These are phyloP conservation scores for Arremon aurantiirostris DNA, from an alignment of 2,797 vertebrate genomes.

Conservation along the genomic window DNA sequence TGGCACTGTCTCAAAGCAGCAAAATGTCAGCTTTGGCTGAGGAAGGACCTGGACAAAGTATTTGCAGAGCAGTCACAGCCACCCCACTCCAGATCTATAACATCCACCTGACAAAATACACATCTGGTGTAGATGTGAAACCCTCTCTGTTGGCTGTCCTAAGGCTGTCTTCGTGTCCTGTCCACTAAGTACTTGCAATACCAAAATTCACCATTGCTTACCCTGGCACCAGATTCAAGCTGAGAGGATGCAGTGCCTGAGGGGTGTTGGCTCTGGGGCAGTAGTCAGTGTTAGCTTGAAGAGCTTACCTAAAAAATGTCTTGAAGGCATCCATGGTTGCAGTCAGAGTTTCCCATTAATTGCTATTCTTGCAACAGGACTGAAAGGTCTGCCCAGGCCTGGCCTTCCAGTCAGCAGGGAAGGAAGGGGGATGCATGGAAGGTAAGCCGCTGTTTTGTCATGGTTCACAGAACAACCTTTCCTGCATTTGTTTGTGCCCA, in stretches of 20 bases:
- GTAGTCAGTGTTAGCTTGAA: background rate
- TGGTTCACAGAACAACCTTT: background rate
- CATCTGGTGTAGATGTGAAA: background rate
- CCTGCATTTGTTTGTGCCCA: background rate
- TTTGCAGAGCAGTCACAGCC: background rate
- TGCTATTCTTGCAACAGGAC: background rate
- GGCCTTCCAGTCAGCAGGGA: background rate
- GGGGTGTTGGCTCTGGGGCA: background rate
- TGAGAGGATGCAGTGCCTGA: background rate
- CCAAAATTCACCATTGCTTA: background rate
- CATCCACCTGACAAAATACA: background rate
- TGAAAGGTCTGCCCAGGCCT: background rate
- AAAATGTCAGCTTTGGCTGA: background rate
- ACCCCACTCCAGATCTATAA: background rate
- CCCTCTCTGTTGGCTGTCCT: background rate
- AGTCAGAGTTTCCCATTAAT: background rate
- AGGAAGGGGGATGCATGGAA: background rate
- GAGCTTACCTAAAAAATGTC: background rate
- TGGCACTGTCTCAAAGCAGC: background rate
- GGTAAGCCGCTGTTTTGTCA: background rate
- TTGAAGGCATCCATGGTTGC: background rate
- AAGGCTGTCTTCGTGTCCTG: background rate
- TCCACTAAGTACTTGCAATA: background rate
- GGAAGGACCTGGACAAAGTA: background rate
- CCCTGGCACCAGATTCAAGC: background rate